Evolutionary conservation across 2,888 invertebrate species (phyloP), one percentile per base, ranked within the genome.

Genomic region (Latrodectus elegans): DNA sequence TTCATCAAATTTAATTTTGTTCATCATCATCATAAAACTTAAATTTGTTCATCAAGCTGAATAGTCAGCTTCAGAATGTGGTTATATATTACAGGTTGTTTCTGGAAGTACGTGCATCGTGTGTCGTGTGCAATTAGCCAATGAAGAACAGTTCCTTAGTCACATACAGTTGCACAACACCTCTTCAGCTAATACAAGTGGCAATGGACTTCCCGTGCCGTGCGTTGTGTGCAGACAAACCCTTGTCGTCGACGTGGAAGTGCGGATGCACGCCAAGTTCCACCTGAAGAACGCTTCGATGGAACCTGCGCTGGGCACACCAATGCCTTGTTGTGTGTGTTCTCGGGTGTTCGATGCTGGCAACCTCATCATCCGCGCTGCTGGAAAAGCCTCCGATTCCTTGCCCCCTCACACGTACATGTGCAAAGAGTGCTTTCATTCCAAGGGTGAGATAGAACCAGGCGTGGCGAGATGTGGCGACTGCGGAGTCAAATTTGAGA

Each of bases 191-290:
- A 52, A 67, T 26, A 67, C 70, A 15, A 80, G 22, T 49, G 74
- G 71, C 26, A 67, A 72, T 6, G 93, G 90, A 91, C 91, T 93
- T 11, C 97, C 97, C 0, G 95, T 96, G 51, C 96, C 97, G 26
- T 98, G 98, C 92, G 95, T 98, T 26, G 95, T 98, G 68, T 98
- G 98, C 91, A 94, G 97, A 14, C 97, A 98, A 92, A 97, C 97
- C 0, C 93, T 98, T 55, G 95, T 96, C 86, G 96, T 97, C 0
- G 96, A 97, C 90, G 94, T 96, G 74, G 98, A 98, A 92, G 95
- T 97, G 14, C 95, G 96, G 80, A 94, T 97, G 88, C 98, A 98
- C 92, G 97, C 97, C 0, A 95, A 96, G 91, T 97, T 96, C 91
- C 96, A 96, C 91, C 72, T 90, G 49, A 89, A 87, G 51, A 89